A percentile compares a stretch with the other conserved stretches of the same genome.
These are phyloP conservation scores for Mycteria americana DNA, from an alignment of 2,797 vertebrate genomes.

Conservation along the genomic window DNA sequence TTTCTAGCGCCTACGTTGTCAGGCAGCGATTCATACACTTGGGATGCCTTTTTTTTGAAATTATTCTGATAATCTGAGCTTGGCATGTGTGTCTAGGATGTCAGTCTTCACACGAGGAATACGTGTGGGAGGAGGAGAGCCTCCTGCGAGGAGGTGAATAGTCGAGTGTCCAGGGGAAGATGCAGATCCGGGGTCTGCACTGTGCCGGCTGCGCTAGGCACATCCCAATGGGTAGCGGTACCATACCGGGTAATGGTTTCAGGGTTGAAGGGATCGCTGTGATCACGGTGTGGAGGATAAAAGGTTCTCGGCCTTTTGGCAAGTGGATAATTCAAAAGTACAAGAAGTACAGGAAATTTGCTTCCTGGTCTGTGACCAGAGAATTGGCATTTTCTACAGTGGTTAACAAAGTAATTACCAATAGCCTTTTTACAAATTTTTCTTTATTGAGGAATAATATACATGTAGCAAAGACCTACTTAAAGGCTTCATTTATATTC, in stretches of 20 bases:
- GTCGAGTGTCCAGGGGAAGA: not conserved
- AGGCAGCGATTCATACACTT: not conserved
- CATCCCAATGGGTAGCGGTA: not conserved
- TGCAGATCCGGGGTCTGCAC: not conserved
- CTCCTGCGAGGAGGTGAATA: not conserved
- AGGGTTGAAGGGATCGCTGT: not conserved
- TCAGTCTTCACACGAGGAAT: not conserved
- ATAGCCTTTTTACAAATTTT: constrained; percentile 84
- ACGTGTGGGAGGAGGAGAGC: not conserved
- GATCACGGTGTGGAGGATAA: not conserved
- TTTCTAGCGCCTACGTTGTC: not conserved
- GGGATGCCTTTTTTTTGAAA: no score
- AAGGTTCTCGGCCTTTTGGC: not conserved
- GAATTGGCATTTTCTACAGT: constrained; percentile 84
- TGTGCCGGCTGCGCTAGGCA: not conserved
- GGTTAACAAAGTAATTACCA: constrained; percentile 85
- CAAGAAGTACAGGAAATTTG: not conserved
- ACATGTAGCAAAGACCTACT: constrained; percentile 91
- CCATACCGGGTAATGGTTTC: not conserved
- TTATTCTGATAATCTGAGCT: not conserved
- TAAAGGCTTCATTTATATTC: constrained; percentile 87
- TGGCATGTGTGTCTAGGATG: no score
- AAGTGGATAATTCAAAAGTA: not conserved
- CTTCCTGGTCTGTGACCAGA: constrained; percentile 73
- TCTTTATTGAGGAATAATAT: constrained; percentile 81